Evolutionary conservation across 2,888 invertebrate genomes (phyloP).

Genomic region (Eudasyphora cyanicolor): DNA sequence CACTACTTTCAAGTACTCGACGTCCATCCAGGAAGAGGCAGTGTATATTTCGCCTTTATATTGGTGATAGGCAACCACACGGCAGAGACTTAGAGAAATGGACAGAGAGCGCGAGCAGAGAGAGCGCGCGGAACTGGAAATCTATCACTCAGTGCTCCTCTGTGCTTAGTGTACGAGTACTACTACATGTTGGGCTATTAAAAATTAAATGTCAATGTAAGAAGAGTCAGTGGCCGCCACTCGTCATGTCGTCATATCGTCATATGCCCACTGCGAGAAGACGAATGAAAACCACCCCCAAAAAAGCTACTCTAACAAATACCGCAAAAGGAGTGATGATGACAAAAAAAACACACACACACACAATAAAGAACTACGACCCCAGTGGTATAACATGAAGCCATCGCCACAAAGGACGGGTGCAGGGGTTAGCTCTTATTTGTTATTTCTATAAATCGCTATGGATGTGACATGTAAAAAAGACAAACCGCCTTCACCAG

Average conservation of each 20-base stretch:
- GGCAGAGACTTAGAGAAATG: not conserved
- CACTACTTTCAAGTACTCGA: no score
- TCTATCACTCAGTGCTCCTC: conserved; percentile 3
- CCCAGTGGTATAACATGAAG: no score
- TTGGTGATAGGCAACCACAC: not conserved
- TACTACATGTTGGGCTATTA: conserved; percentile 27
- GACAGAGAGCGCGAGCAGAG: not conserved
- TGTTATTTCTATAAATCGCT: no score
- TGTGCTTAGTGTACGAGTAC: no score
- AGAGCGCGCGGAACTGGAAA: not conserved
- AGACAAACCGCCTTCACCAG: no score
- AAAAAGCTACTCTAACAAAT: conserved; percentile 21
- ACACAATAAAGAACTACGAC: conserved; percentile 7
- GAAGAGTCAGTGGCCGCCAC: conserved; percentile 20
- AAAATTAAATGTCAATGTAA: conserved; percentile 30
- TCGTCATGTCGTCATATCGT: no score
- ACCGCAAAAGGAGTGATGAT: conserved; percentile 35
- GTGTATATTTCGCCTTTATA: not conserved
- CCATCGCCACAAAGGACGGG: no score
- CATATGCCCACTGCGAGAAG: conserved; percentile 16
- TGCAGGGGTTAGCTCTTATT: no score
- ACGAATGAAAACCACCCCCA: conserved; percentile 18
- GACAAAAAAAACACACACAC: not conserved
- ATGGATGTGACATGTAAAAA: no score
- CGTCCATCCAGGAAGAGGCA: not conserved